Percentiles rank a stretch among this genome's conserved stretches.
phyloP scores from a whole-genome alignment of 1,140 invertebrate genomes.

The Hyposmocoma kahamanoa region DNA sequence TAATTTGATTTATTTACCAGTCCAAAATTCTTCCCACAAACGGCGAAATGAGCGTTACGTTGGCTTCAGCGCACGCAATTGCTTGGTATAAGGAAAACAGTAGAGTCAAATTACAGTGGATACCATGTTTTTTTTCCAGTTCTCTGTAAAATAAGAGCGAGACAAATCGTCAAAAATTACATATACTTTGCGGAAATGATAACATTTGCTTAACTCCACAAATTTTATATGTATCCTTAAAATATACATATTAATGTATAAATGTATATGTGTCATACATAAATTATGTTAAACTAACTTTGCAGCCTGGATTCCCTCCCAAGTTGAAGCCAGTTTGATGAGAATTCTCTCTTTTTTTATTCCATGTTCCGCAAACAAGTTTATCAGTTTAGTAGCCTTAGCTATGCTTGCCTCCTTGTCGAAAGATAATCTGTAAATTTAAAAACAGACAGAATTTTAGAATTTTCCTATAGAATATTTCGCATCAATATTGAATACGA shows the following conservation, averaged over 20 bases:
- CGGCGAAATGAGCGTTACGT: slow-evolving; percentile 98
- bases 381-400: slow-evolving; percentile 92
- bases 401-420: slow-evolving; percentile 92
- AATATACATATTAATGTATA: slow-evolving; percentile 6
- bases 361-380: slow-evolving; percentile 91
- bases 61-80: slow-evolving; percentile 97
- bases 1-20: too few relatives aligned
- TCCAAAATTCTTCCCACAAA: slow-evolving; percentile 94
- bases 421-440: slow-evolving; percentile 88
- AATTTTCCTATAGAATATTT: too few relatives aligned
- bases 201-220: too few relatives aligned
- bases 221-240: too few relatives aligned
- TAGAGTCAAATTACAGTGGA: slow-evolving; percentile 98
- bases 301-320: slow-evolving; percentile 99
- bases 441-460: slow-evolving; percentile 8
- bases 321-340: slow-evolving; percentile 98
- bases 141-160: slow-evolving; percentile 80
- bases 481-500: too few relatives aligned
- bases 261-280: too few relatives aligned
- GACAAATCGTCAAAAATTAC: too few relatives aligned
- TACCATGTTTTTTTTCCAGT: slow-evolving; percentile 92
- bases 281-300: slow-evolving; percentile 78
- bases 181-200: too few relatives aligned
- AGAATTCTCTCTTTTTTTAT: slow-evolving; percentile 94
- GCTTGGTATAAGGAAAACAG: slow-evolving; percentile 97